Conservation (phyloP, 2,797 vertebrate species). For the Brotogeris chrysoptera region DNA sequence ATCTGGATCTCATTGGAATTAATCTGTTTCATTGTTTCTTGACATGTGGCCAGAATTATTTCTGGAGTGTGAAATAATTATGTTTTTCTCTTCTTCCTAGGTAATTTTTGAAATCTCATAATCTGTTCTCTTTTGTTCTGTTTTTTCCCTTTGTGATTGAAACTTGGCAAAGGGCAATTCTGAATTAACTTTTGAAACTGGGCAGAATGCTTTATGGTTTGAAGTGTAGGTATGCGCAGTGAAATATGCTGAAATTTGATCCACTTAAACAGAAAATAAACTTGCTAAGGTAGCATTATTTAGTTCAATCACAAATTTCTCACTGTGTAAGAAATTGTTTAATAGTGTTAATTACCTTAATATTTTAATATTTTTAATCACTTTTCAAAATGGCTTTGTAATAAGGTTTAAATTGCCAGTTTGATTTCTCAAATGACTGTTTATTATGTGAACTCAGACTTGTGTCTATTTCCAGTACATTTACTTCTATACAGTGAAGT, state of each 20-base stretch:
- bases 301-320: neutral
- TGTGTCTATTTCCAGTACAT: neutral
- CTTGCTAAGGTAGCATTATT: neutral
- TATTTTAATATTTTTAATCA: neutral
- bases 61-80: fast-evolving
- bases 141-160: neutral
- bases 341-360: neutral
- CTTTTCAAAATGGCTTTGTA: neutral
- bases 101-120: neutral
- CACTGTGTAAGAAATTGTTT: neutral
- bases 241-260: neutral
- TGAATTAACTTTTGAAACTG: neutral
- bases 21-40: neutral
- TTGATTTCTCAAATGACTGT: neutral
- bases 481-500: neutral
- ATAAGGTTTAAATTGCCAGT: neutral
- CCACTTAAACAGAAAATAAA: neutral
- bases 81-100: neutral
- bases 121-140: neutral
- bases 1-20: neutral
- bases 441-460: neutral
- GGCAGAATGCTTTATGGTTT: neutral
- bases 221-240: neutral
- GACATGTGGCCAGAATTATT: neutral
- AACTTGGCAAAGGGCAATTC: neutral